These are phyloP conservation scores for Rana temporaria DNA, from an alignment of 2,113 vertebrate genomes.

Conservation along the genomic window DNA sequence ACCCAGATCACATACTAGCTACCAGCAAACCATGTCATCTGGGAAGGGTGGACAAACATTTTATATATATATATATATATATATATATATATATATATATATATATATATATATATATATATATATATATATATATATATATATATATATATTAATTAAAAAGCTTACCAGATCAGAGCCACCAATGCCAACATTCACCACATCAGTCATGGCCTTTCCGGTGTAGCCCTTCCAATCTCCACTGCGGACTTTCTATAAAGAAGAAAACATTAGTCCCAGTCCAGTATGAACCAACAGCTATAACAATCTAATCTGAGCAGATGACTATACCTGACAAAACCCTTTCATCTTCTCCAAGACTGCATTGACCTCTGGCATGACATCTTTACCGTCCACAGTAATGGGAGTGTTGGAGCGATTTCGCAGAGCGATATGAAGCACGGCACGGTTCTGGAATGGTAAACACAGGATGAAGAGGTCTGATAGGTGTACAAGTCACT, in stretches of 20 bases:
- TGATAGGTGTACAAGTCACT: background rate
- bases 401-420: conserved; percentile 90
- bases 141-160: no score
- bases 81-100: no score
- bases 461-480: background rate
- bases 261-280: background rate
- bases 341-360: conserved; percentile 95
- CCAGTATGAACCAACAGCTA: no score
- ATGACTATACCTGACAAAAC: conserved; percentile 84
- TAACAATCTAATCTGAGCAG: background rate
- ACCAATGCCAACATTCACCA: conserved; percentile 94
- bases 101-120: no score
- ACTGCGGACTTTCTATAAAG: conserved; percentile 83
- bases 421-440: conserved; percentile 92
- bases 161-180: conserved; percentile 92
- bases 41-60: no score
- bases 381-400: conserved; percentile 87
- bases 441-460: conserved; percentile 84
- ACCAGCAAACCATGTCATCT: no score
- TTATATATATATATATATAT: no score
- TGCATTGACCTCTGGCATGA: conserved; percentile 92
- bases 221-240: conserved; percentile 96
- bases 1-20: no score
- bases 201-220: conserved; percentile 89
- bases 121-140: no score